phyloP scores from a whole-genome alignment of 2,113 vertebrate species.

The Ailurus styani region DNA sequence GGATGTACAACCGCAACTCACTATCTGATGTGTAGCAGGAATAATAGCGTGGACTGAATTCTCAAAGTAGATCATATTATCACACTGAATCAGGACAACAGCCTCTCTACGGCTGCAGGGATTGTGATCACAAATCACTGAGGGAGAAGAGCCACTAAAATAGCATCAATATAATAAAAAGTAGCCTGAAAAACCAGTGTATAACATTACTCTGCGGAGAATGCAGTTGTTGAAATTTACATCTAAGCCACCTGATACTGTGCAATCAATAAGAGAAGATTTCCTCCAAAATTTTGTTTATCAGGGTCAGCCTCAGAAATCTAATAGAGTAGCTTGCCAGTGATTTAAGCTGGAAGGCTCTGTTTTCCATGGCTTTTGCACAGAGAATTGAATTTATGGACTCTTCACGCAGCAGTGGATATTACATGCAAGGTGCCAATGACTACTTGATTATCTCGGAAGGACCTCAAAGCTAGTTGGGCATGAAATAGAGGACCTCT shows the following conservation, averaged over 20 bases:
- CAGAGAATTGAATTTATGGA: constrained; percentile 74
- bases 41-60: not conserved
- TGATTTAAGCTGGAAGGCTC: constrained; percentile 63
- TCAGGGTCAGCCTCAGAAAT: constrained; percentile 40
- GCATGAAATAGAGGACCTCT: constrained; percentile 64
- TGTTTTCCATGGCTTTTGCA: constrained; percentile 53
- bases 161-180: constrained; percentile 3
- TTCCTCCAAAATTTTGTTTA: constrained; percentile 52
- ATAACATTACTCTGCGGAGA: constrained; percentile 28
- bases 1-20: not conserved
- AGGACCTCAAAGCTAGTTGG: constrained; percentile 63
- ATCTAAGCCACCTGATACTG: not conserved
- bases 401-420: constrained; percentile 24
- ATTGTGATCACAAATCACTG: not conserved
- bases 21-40: not conserved
- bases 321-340: constrained; percentile 47
- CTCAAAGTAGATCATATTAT: constrained; percentile 28
- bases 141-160: constrained; percentile 1
- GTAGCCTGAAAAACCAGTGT: not conserved
- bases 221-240: constrained; percentile 56
- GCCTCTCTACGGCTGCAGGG: not conserved
- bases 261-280: constrained; percentile 54
- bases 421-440: constrained; percentile 57
- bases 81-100: not conserved
- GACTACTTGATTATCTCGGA: constrained; percentile 67